Percentiles rank a stretch among this genome's conserved stretches.
These are phyloP conservation scores for Premnoplex brunnescens DNA, from an alignment of 2,797 vertebrate genomes.

Conservation along the genomic window DNA sequence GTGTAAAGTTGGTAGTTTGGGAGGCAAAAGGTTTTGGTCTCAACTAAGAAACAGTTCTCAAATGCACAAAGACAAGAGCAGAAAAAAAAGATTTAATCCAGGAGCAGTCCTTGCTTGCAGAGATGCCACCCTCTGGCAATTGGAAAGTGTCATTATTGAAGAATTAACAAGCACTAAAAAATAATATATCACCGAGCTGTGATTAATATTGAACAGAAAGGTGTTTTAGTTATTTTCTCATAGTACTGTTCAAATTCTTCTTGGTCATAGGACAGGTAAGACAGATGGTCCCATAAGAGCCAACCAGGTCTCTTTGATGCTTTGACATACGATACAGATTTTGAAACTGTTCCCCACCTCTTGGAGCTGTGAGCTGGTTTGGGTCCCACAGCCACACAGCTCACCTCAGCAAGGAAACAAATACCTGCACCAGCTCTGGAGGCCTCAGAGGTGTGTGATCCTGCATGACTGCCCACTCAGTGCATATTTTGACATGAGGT, in stretches of 20 bases:
- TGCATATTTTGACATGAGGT: neutral
- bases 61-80: neutral
- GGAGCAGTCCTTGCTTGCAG: neutral
- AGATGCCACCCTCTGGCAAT: neutral
- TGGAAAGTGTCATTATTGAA: neutral
- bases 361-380: neutral
- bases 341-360: neutral
- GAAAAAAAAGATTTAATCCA: neutral
- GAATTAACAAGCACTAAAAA: neutral
- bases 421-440: neutral
- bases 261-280: neutral
- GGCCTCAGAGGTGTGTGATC: accelerated
- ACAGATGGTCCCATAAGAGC: neutral
- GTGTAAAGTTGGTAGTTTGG: neutral
- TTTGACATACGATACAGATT: neutral
- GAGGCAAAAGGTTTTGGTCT: neutral
- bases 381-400: neutral
- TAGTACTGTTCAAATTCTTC: neutral
- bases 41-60: neutral
- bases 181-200: neutral
- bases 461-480: neutral
- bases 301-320: neutral
- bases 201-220: neutral
- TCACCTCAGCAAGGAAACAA: neutral
- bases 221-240: neutral